phyloP scores from a whole-genome alignment of 1,140 invertebrate genomes.

The Ceratoteleas bidentatus region DNA sequence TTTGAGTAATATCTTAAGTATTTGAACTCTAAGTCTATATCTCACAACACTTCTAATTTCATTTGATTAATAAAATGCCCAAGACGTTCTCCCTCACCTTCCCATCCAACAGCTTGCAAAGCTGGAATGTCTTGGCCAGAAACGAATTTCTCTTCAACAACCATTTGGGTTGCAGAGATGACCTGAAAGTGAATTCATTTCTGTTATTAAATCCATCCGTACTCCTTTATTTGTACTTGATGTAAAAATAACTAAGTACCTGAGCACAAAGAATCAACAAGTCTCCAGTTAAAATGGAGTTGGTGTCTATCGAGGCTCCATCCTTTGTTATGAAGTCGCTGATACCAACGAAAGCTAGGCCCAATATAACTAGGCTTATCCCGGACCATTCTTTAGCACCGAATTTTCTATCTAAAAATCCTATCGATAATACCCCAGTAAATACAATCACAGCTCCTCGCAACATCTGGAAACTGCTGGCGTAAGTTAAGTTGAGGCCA shows the following conservation, averaged over 20 bases:
- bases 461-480: constrained; percentile 98
- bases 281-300: constrained; percentile 94
- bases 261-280: constrained; percentile 95
- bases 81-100: constrained; percentile 83
- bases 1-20: not conserved
- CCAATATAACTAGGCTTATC: constrained; percentile 90
- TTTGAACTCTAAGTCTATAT: too few relatives aligned
- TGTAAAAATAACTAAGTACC: constrained; percentile 52
- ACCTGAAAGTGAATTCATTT: constrained; percentile 77
- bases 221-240: too few relatives aligned
- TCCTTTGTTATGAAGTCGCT: constrained; percentile 86
- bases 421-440: constrained; percentile 94
- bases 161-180: constrained; percentile 95
- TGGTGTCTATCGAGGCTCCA: constrained; percentile 82
- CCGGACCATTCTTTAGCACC: constrained; percentile 90
- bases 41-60: not conserved
- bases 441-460: constrained; percentile 97
- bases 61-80: not conserved
- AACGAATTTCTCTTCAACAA: constrained; percentile 96
- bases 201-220: too few relatives aligned
- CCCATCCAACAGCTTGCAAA: constrained; percentile 94
- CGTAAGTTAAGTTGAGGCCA: constrained; percentile 94
- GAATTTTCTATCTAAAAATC: constrained; percentile 89
- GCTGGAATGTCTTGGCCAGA: constrained; percentile 90
- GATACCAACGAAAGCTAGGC: constrained; percentile 90